These are phyloP conservation scores for Ptychochromis oligacanthus DNA, from an alignment of 2,113 vertebrate genomes.

Conservation along the genomic window DNA sequence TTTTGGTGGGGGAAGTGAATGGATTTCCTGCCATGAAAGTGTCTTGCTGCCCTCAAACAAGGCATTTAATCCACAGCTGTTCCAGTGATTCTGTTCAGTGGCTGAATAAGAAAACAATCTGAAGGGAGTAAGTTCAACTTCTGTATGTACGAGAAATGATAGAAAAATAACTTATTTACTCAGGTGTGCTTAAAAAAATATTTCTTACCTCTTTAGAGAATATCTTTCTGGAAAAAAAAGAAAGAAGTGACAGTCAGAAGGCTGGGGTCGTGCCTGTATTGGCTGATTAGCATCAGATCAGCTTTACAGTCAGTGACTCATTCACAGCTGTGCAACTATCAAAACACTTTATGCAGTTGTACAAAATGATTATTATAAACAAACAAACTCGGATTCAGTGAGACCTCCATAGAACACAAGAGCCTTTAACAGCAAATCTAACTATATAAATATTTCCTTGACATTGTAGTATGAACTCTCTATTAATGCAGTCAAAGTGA, in stretches of 20 bases:
- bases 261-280: background rate
- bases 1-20: background rate
- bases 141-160: background rate
- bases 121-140: background rate
- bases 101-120: background rate
- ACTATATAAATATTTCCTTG: background rate
- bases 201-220: background rate
- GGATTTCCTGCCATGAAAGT: background rate
- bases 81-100: background rate
- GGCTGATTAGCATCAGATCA: background rate
- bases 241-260: background rate
- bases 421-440: background rate
- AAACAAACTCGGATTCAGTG: background rate
- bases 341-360: background rate
- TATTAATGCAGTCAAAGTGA: background rate
- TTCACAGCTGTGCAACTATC: too few species aligned
- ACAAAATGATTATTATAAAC: background rate
- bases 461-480: too few species aligned
- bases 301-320: background rate
- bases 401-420: accelerated
- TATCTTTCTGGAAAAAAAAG: background rate
- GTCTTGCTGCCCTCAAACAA: background rate
- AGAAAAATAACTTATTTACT: background rate
- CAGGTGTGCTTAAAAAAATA: background rate
- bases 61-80: background rate